Base-by-base conservation (phyloP, 2,113 vertebrate genomes). In the Copsychus sechellarum region DNA sequence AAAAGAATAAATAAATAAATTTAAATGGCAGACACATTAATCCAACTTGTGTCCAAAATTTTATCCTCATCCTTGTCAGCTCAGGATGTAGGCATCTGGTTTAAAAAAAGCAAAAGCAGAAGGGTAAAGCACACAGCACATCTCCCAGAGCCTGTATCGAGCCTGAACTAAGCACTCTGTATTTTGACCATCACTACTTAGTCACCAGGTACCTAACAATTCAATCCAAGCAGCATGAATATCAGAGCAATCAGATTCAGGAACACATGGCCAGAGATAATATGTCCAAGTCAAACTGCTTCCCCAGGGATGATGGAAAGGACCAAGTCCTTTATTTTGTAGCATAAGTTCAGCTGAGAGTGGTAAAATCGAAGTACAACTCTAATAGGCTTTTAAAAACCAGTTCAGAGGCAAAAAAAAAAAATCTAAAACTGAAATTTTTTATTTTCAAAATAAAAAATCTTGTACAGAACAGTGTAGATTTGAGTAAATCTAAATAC, bases 371-470 rank as follows among this genome's bases (percentile, higher is more conserved):
- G 5, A 78, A 73, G 18, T 45, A 80, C 8, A 48, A 54, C 29
- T 71, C 24, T 25, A 69, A 16, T 1, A 4, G 26, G 20, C 12
- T 78, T 81, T 92, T 77, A 4, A 70, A 53, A 54, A 92, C 62
- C 43, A 94, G 33, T 16, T 70, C 70, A 74, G 57, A 94, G n/a
- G 26, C 83, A 88, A 66, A 83, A 29, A 89, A 45, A 28, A 83
- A 40, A 14, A 40, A 40, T 88, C 85, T 43, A 94, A 90, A 33
- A 3, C 17, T 69, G 48, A 70, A 66, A 38, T 5, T 48, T 92
- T 98, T 97, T 98, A 98, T 98, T 98, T 97, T 94, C 72, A 97
- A 97, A 97, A 97, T 96, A 97, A 97, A 95, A 95, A 72, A 18
- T 4, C 95, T 95, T 96, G 40, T 97, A 97, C 94, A 97, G 85